Evolutionary conservation across 2,888 invertebrate genomes (phyloP).

Genomic region (Gonocerus acuteangulatus): DNA sequence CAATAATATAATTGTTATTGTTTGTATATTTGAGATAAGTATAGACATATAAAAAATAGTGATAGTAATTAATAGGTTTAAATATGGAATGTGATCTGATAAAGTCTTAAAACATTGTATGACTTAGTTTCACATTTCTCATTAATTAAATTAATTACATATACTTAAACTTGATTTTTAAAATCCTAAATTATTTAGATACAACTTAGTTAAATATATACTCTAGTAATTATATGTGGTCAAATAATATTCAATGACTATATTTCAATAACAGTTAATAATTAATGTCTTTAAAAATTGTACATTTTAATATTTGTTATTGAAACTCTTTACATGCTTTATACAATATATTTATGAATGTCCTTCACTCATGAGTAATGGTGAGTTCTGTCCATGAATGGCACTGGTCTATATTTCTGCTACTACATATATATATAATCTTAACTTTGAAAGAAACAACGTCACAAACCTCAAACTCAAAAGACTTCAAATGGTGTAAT

Average conservation of each 20-base stretch:
- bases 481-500: too few relatives aligned
- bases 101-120: conserved; percentile 20
- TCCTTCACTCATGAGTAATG: neutral
- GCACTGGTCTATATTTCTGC: neutral
- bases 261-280: conserved; percentile 17
- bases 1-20: conserved; percentile 3
- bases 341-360: conserved; percentile 4
- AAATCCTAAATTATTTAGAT: conserved; percentile 10
- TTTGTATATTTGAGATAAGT: conserved; percentile 13
- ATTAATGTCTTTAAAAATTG: conserved; percentile 15
- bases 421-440: neutral
- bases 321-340: conserved; percentile 25
- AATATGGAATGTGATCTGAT: conserved; percentile 19
- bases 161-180: conserved; percentile 9
- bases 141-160: conserved; percentile 26
- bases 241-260: conserved; percentile 15
- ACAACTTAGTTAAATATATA: conserved; percentile 2
- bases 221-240: conserved; percentile 12
- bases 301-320: conserved; percentile 17
- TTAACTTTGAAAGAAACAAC: conserved; percentile 6
- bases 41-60: conserved; percentile 18
- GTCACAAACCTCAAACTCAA: conserved; percentile 5
- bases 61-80: conserved; percentile 21
- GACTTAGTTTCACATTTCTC: conserved; percentile 26
- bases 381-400: neutral